Base-by-base conservation (phyloP, 2,888 invertebrate genomes). In the Ethmia dodecea region DNA sequence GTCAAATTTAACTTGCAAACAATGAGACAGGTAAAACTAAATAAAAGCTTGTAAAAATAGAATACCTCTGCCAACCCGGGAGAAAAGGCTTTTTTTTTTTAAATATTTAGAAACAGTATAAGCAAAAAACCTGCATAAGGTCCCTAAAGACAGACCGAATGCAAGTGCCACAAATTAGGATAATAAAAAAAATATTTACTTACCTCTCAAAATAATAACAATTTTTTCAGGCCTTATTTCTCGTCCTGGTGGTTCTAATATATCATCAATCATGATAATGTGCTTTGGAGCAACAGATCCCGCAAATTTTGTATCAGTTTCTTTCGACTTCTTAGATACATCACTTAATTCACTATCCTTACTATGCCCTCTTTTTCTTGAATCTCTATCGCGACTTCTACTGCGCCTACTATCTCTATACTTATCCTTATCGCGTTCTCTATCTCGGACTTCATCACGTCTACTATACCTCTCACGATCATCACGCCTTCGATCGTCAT, bases 141-240 rank as follows among this genome's bases (percentile, higher is more conserved):
- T n/a, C n/a, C n/a, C n/a, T n/a, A n/a, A n/a, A n/a, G n/a, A n/a
- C n/a, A n/a, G n/a, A n/a, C n/a, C n/a, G n/a, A n/a, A n/a, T n/a
- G n/a, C n/a, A n/a, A n/a, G n/a, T n/a, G n/a, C n/a, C n/a, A n/a
- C n/a, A n/a, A n/a, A n/a, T n/a, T n/a, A n/a, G n/a, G n/a, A n/a
- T n/a, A n/a, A n/a, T 5, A 18, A 33, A 9, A n/a, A 6, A 27
- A 11, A 9, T 15, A 14, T 9, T 5, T 28, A 48, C 59, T 47
- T 49, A 86, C 87, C 98, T 69, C 98, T 87, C 31, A 99, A 78
- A 54, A 99, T 94, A 38, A 98, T 92, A 16, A 94, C 95, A 52
- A 98, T 92, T 69, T 90, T 90, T 8, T 88, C 88, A 12, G 98
- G 96, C 51, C 98, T 89, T 51, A 90, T 91, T 40, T 89, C 86